Evolutionary conservation across 1,140 invertebrate genomes (phyloP).

Genomic region (Brachionus plicatilis): DNA sequence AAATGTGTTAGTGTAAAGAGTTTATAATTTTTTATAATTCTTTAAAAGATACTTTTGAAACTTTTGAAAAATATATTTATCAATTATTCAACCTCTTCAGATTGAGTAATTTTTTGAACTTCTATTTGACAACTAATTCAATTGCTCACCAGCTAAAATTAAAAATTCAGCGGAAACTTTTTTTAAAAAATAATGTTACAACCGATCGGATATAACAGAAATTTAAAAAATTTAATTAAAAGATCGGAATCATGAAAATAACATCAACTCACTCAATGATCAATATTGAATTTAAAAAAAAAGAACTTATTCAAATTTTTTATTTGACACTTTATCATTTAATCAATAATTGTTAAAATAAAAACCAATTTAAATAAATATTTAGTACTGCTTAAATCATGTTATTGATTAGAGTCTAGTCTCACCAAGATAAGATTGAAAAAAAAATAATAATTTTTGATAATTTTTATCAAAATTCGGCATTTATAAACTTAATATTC

Average conservation of each 20-base stretch:
- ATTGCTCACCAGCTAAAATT: too few species aligned
- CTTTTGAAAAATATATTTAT: too few species aligned
- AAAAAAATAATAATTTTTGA: neutral
- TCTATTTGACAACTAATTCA: too few species aligned
- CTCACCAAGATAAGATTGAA: neutral
- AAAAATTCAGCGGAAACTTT: too few species aligned
- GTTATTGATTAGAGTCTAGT: neutral
- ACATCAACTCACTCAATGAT: neutral
- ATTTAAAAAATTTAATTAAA: too few species aligned
- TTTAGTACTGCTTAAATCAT: neutral
- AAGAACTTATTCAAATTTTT: neutral
- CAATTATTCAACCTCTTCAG: too few species aligned
- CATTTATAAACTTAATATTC: neutral
- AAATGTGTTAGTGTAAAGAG: too few species aligned
- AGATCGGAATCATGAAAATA: neutral
- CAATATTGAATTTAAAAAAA: neutral
- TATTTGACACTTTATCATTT: neutral
- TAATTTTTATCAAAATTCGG: neutral
- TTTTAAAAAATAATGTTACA: too few species aligned
- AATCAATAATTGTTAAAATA: neutral
- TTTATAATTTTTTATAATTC: too few species aligned
- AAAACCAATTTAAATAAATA: neutral
- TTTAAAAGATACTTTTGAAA: too few species aligned
- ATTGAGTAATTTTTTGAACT: too few species aligned
- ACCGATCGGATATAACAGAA: too few species aligned